Percentiles rank a stretch among this genome's conserved stretches.
Conservation (phyloP, 2,797 vertebrate genomes). For the Microctenopoma steveboyesi region DNA sequence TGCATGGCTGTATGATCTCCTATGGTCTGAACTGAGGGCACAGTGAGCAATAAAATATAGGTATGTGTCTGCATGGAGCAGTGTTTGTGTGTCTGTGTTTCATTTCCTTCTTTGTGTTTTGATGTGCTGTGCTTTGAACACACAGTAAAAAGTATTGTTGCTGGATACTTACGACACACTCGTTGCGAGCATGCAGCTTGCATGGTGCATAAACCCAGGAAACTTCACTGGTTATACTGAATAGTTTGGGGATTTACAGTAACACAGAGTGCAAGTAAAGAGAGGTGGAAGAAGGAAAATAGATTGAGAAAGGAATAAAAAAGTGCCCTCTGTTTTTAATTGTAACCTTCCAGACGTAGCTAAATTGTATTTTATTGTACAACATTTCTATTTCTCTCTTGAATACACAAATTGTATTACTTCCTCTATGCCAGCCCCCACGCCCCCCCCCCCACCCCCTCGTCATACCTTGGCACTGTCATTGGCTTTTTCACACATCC, state of each 20-base stretch:
- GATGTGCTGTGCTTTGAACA: no score
- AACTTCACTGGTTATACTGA: neutral
- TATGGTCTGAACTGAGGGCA: conserved; percentile 7
- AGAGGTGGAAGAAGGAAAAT: no score
- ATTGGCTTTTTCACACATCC: conserved; percentile 39
- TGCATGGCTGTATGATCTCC: neutral
- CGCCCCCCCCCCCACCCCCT: neutral
- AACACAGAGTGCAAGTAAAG: no score
- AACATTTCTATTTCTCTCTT: neutral
- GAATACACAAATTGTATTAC: neutral
- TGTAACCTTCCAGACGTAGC: no score
- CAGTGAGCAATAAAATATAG: neutral
- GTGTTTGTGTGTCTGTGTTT: neutral
- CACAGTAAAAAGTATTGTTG: no score
- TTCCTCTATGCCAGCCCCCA: neutral
- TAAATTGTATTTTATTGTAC: no score
- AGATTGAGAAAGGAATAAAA: no score
- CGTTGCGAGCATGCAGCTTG: no score
- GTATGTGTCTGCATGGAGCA: neutral
- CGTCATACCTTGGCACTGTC: conserved; percentile 30
- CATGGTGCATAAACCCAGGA: no score
- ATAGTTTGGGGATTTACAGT: neutral
- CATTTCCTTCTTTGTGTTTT: no score
- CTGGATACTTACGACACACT: no score
- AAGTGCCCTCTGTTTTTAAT: no score